These are phyloP conservation scores for Tubulanus polymorphus DNA, from an alignment of 2,888 invertebrate species.

Conservation along the genomic window DNA sequence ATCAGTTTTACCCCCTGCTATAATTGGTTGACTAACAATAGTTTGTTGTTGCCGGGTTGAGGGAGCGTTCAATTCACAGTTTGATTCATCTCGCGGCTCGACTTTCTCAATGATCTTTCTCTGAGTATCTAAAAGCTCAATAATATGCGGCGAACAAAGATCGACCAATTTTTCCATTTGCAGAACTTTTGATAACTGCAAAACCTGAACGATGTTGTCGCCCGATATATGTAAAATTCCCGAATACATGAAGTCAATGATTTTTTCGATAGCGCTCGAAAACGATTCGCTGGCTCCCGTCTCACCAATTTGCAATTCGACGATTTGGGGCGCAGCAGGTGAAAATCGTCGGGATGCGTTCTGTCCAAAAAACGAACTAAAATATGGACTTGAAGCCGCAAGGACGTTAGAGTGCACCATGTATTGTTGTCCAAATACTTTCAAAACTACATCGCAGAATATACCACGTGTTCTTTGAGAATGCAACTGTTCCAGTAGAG, in stretches of 20 bases:
- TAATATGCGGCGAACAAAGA: conserved; percentile 21
- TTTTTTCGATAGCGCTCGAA: conserved; percentile 34
- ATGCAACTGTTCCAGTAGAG: conserved; percentile 25
- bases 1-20: no score
- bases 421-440: conserved; percentile 39
- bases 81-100: no score
- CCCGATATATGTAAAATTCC: conserved; percentile 30
- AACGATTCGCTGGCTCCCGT: conserved; percentile 30
- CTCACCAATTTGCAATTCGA: conserved; percentile 48
- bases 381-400: conserved; percentile 48
- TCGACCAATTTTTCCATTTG: conserved; percentile 35
- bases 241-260: conserved; percentile 49
- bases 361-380: conserved; percentile 36
- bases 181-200: conserved; percentile 47
- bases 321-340: conserved; percentile 44
- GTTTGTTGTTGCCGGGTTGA: no score
- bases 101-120: conserved; percentile 1
- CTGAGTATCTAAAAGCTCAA: conserved; percentile 19
- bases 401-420: conserved; percentile 48
- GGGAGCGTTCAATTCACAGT: no score
- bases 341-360: conserved; percentile 46
- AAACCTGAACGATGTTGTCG: conserved; percentile 29
- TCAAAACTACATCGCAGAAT: conserved; percentile 48
- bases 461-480: conserved; percentile 33
- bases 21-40: no score